phyloP scores from a whole-genome alignment of 2,113 vertebrate species.

The Sisor rabdophorus region DNA sequence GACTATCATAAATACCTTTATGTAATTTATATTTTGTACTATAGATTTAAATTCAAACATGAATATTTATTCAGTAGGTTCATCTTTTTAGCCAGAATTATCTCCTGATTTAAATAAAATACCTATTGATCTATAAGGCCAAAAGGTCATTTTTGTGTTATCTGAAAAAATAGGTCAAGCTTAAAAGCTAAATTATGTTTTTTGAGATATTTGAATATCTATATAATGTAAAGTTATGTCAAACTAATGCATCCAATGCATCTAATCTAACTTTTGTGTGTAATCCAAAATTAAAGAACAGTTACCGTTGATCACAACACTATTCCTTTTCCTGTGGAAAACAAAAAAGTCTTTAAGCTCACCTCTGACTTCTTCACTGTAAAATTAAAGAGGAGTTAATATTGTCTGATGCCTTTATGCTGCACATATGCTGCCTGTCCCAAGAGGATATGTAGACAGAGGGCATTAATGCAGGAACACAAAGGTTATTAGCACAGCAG shows the following conservation, averaged over 20 bases:
- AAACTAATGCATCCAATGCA: too few relatives aligned
- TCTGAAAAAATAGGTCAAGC: background rate
- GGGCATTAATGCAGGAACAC: conserved; percentile 74
- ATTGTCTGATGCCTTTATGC: background rate
- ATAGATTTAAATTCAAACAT: background rate
- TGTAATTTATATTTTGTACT: background rate
- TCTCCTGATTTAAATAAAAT: background rate
- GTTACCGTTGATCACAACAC: background rate
- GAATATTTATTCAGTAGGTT: background rate
- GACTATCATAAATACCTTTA: too few relatives aligned
- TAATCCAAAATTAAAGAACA: background rate
- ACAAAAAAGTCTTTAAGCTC: background rate
- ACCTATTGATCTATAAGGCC: background rate
- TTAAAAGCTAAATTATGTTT: background rate
- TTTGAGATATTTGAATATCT: background rate
- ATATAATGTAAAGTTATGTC: background rate
- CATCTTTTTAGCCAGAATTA: background rate
- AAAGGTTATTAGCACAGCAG: conserved; percentile 75
- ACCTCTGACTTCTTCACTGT: background rate
- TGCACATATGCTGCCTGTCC: conserved; percentile 50
- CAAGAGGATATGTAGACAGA: conserved; percentile 66
- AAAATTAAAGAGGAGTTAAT: background rate
- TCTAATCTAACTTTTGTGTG: background rate
- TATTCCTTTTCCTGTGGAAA: background rate
- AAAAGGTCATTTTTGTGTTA: background rate